These are phyloP conservation scores for Chiridota heheva DNA, from an alignment of 35 echinoderm and acorn worm species.

Conservation along the genomic window DNA sequence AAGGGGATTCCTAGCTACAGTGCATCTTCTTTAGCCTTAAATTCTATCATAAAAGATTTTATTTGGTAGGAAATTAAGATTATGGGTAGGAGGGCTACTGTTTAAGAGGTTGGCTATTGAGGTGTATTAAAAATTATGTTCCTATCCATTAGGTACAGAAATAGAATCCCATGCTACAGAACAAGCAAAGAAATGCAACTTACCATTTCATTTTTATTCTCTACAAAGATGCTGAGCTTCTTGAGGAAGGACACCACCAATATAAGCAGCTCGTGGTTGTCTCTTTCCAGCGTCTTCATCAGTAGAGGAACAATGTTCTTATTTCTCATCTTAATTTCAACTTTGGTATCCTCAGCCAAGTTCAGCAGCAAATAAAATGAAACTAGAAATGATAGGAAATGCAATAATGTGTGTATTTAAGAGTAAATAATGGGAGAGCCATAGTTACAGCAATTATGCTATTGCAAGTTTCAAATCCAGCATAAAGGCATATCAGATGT, in stretches of 20 bases:
- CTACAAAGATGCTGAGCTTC: slow-evolving; percentile 96
- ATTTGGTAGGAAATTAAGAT: too few relatives aligned
- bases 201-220: slow-evolving; percentile 99
- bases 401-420: too few relatives aligned
- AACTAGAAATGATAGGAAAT: slow-evolving; percentile 38
- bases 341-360: slow-evolving; percentile 90
- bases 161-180: not conserved
- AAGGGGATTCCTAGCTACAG: too few relatives aligned
- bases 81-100: too few relatives aligned
- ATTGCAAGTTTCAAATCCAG: too few relatives aligned
- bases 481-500: too few relatives aligned
- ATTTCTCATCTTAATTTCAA: slow-evolving; percentile 97
- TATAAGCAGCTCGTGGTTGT: slow-evolving; percentile 94
- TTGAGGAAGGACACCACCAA: slow-evolving; percentile 98
- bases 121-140: not conserved
- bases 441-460: too few relatives aligned
- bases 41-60: too few relatives aligned
- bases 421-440: too few relatives aligned
- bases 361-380: slow-evolving; percentile 93
- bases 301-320: slow-evolving; percentile 85
- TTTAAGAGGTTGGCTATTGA: too few relatives aligned
- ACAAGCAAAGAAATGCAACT: not conserved
- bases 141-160: not conserved
- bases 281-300: slow-evolving; percentile 92
- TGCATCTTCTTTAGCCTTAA: too few relatives aligned